phyloP scores from a whole-genome alignment of 2,797 vertebrate species.

The Adrianichthys oophorus region DNA sequence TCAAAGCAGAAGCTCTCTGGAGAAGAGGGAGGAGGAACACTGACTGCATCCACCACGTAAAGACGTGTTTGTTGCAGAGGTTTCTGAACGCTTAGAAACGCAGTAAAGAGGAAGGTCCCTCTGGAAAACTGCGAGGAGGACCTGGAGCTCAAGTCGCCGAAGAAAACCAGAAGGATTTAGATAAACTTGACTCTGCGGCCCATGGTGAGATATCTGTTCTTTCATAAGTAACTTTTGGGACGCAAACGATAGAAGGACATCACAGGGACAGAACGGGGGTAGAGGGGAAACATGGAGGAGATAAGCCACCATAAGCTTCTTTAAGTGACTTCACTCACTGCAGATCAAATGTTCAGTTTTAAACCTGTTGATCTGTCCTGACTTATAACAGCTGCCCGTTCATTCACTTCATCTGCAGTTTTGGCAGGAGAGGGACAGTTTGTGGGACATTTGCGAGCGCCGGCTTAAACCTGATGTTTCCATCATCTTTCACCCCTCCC shows the following conservation, averaged over 20 bases:
- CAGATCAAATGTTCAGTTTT: slow-evolving; percentile 52
- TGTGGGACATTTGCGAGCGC: slow-evolving; percentile 10
- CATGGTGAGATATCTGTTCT: slow-evolving; percentile 47
- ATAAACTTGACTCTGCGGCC: slow-evolving; percentile 54
- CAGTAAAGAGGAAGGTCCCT: slow-evolving; percentile 2
- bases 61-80: neutral
- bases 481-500: neutral
- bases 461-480: no score
- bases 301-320: slow-evolving; percentile 66
- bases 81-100: no score
- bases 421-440: slow-evolving; percentile 15
- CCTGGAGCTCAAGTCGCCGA: slow-evolving; percentile 18
- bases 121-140: slow-evolving; percentile 35
- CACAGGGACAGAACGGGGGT: neutral
- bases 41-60: neutral
- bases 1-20: slow-evolving; percentile 11
- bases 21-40: slow-evolving; percentile 6
- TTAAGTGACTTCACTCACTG: slow-evolving; percentile 55
- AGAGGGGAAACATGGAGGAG: slow-evolving; percentile 22
- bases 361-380: slow-evolving; percentile 46
- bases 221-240: neutral
- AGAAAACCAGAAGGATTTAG: slow-evolving; percentile 34
- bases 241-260: neutral
- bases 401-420: slow-evolving; percentile 35
- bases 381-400: slow-evolving; percentile 24